Percentiles rank a stretch among this genome's conserved stretches.
phyloP scores from a whole-genome alignment of 2,888 invertebrate species.

The Polyommatus icarus region DNA sequence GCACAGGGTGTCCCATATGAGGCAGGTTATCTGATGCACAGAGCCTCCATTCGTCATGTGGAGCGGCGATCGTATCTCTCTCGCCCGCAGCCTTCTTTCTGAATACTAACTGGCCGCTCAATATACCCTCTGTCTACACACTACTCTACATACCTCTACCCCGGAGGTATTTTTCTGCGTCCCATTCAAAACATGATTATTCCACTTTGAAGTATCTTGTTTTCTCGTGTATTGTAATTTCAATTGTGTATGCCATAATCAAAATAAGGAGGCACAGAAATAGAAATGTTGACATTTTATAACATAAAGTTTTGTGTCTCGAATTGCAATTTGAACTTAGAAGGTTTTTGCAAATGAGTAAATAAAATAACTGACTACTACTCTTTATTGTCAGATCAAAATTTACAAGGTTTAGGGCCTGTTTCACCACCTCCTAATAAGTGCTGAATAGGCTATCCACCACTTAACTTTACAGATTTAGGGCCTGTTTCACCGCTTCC shows the following conservation, averaged over 20 bases:
- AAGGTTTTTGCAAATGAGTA: too few relatives aligned
- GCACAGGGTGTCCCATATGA: slow-evolving; percentile 4
- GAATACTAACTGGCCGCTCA: slow-evolving; percentile 75
- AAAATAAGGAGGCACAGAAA: too few relatives aligned
- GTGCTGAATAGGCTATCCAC: too few relatives aligned
- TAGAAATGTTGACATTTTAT: too few relatives aligned
- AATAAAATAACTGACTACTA: too few relatives aligned
- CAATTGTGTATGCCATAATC: not conserved
- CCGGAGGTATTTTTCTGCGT: slow-evolving; percentile 67
- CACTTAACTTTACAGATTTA: too few relatives aligned
- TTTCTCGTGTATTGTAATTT: not conserved
- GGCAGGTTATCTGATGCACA: slow-evolving; percentile 35
- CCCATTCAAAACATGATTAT: slow-evolving; percentile 33
- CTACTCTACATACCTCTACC: slow-evolving; percentile 58
- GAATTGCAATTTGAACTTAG: too few relatives aligned
- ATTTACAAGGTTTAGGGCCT: too few relatives aligned
- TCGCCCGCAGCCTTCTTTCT: slow-evolving; percentile 74
- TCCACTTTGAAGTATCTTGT: slow-evolving; percentile 30
- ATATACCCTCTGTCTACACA: slow-evolving; percentile 45
- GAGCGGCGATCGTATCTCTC: slow-evolving; percentile 69
- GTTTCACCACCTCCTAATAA: too few relatives aligned
- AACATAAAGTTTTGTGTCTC: too few relatives aligned
- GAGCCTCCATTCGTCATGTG: slow-evolving; percentile 50
- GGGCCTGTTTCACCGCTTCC: too few relatives aligned
- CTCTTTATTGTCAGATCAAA: too few relatives aligned